These are phyloP conservation scores for Macroramphosus scolopax DNA, from an alignment of 2,797 vertebrate species.

Conservation along the genomic window DNA sequence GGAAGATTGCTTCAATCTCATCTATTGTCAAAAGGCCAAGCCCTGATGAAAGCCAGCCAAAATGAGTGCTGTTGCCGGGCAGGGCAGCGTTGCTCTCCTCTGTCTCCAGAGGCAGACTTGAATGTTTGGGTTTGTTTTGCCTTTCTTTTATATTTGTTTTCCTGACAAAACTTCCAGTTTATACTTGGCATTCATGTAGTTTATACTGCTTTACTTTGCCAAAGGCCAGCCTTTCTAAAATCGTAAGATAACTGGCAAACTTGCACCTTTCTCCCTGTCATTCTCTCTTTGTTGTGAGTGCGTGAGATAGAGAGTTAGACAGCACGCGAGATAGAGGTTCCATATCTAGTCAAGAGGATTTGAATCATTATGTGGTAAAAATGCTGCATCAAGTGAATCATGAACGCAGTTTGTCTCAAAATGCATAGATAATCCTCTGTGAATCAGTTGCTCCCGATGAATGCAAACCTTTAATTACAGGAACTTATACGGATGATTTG, in stretches of 20 bases:
- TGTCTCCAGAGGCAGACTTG: slow-evolving; percentile 48
- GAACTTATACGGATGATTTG: too few species aligned
- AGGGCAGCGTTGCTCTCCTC: slow-evolving; percentile 39
- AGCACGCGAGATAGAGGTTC: slow-evolving; percentile 8
- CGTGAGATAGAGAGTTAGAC: slow-evolving; percentile 7
- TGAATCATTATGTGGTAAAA: slow-evolving; percentile 14
- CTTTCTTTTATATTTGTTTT: slow-evolving; percentile 24
- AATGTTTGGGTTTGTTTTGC: slow-evolving; percentile 50
- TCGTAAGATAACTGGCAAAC: slow-evolving; percentile 31
- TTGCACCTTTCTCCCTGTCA: slow-evolving; percentile 31
- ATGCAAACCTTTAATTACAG: slow-evolving; percentile 2
- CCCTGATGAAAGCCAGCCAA: slow-evolving; percentile 58
- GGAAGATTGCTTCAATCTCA: slow-evolving; percentile 60
- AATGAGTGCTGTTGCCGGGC: slow-evolving; percentile 59
- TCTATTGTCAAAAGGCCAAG: slow-evolving; percentile 65
- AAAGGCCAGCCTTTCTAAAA: slow-evolving; percentile 40
- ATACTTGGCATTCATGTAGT: slow-evolving; percentile 40
- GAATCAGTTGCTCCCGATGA: slow-evolving; percentile 15
- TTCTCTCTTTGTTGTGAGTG: slow-evolving; percentile 22
- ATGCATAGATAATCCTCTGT: slow-evolving; percentile 12
- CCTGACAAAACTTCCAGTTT: slow-evolving; percentile 31
- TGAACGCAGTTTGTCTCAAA: slow-evolving; percentile 21
- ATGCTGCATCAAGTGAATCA: slow-evolving; percentile 9
- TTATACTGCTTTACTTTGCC: slow-evolving; percentile 36
- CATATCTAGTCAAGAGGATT: slow-evolving; percentile 25